A percentile compares a stretch with the other conserved stretches of the same genome.
These are phyloP conservation scores for Cyprinodon variegatus DNA, from an alignment of 2,113 vertebrate species.

Conservation along the genomic window DNA sequence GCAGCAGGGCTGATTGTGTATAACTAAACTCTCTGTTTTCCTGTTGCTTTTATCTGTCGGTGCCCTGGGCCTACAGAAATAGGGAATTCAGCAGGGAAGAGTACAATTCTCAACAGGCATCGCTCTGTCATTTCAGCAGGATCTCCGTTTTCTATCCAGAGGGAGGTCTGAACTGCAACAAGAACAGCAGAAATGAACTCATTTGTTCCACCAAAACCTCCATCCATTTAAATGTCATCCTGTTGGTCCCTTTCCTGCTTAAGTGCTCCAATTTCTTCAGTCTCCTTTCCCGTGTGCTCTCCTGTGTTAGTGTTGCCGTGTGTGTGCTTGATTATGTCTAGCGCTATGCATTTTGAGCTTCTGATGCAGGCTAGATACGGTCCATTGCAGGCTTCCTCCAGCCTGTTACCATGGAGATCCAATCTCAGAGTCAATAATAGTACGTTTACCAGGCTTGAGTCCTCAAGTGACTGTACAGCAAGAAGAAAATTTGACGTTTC, in stretches of 20 bases:
- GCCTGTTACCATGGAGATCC: constrained; percentile 69
- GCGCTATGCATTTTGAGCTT: constrained; percentile 29
- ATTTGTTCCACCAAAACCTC: constrained; percentile 35
- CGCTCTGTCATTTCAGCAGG: constrained; percentile 27
- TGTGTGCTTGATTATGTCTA: not conserved
- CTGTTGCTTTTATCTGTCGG: constrained; percentile 38
- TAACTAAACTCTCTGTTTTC: constrained; percentile 45
- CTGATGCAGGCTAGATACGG: constrained; percentile 22
- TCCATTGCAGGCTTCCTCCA: constrained; percentile 36
- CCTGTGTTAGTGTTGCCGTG: not conserved
- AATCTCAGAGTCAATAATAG: constrained; percentile 54
- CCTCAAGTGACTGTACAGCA: constrained; percentile 12
- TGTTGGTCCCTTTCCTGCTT: constrained; percentile 25
- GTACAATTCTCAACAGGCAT: constrained; percentile 45
- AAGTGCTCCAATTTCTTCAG: constrained; percentile 32
- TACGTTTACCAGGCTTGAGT: constrained; percentile 44
- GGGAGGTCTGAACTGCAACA: constrained; percentile 31
- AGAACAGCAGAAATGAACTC: constrained; percentile 43
- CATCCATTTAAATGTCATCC: constrained; percentile 57
- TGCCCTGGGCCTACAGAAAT: constrained; percentile 3
- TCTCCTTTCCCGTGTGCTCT: constrained; percentile 25
- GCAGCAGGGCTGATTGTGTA: constrained; percentile 61
- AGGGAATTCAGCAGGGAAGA: constrained; percentile 49
- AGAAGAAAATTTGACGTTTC: constrained; percentile 8
- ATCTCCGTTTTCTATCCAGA: constrained; percentile 50